Percentiles rank a stretch among this genome's conserved stretches.
Conservation (phyloP, 2,797 vertebrate genomes). For the Myotis vivesi region DNA sequence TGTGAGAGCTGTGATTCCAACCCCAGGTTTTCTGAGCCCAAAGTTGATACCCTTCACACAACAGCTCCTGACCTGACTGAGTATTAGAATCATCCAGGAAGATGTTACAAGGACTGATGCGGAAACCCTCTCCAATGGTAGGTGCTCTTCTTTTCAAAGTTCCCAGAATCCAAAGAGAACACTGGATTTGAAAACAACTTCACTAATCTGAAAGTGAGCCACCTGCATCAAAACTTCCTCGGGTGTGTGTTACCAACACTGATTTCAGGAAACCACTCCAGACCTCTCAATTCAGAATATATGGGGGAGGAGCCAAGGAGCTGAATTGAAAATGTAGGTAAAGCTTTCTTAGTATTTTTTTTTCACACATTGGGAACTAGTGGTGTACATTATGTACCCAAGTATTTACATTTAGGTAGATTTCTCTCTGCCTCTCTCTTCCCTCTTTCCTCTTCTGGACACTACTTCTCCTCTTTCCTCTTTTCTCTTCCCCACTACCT, state of each 20-base stretch:
- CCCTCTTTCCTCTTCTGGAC: too few species aligned
- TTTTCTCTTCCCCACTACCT: neutral
- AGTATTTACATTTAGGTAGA: neutral
- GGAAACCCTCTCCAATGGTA: neutral
- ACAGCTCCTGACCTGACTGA: accelerated
- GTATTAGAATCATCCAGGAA: neutral
- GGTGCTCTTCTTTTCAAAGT: neutral
- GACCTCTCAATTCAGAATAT: neutral
- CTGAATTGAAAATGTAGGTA: neutral
- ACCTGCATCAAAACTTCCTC: neutral
- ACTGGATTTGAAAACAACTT: neutral
- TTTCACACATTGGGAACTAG: neutral
- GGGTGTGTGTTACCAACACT: accelerated
- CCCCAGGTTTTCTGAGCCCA: neutral
- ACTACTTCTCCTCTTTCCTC: too few species aligned
- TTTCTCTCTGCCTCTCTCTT: neutral
- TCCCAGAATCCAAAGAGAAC: neutral
- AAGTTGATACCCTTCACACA: neutral
- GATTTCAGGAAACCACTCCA: neutral
- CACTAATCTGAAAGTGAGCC: neutral
- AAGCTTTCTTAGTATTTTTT: neutral
- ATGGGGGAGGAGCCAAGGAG: neutral
- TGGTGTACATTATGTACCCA: neutral
- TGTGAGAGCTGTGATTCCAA: neutral
- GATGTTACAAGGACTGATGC: neutral